Evolutionary conservation across 37 sponge, comb jelly and placozoan genomes (phyloP), one percentile per base, ranked within the genome.

Genomic region (Oscarella lobularis): DNA sequence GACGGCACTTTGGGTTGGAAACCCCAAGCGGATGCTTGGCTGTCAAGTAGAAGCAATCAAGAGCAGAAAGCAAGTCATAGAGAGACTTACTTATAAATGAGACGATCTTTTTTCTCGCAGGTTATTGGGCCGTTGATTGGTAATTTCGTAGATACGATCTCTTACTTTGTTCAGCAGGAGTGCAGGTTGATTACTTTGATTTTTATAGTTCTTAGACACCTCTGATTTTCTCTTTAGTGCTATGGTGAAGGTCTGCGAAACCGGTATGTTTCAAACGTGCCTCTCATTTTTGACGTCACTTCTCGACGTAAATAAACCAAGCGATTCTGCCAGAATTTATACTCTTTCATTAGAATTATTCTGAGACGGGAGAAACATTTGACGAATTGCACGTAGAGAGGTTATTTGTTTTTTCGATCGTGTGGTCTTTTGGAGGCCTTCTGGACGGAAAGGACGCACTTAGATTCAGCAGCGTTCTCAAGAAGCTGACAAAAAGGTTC

Each of bases 391-490:
- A 90, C 77, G 86, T 94, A 36, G 88, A 89, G 66, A 73, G 88
- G 27, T 77, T 94, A 37, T 76, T 94, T 0, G 71, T 94, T 69
- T 94, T 94, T 71, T 39, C 81, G 40, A 36, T 94, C 38, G 82
- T 94, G 60, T 94, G 95, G 95, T 85, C 92, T 41, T 89, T 82
- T 73, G 95, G 95, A 3, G 88, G 87, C 4, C 73, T 86, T 0
- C 74, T 90, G 60, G 35, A 66, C 1, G 86, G 69, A 1, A 54
- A 65, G 39, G 87, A 89, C 5, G 80, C 78, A 74, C 29, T 35
- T 30, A 65, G 70, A 31, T 90, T 90, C 72, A 87, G 88, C 30
- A 74, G 81, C 32, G 74, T 90, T 31, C 74, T 93, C 66, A 93
- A 86, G 73, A 73, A 79, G 4, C 90, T 89, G 36, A 87, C 90